Percentiles rank a stretch among this genome's conserved stretches.
Evolutionary conservation across 2,888 invertebrate genomes (phyloP).

Genomic region (Tuberolachnus salignus): DNA sequence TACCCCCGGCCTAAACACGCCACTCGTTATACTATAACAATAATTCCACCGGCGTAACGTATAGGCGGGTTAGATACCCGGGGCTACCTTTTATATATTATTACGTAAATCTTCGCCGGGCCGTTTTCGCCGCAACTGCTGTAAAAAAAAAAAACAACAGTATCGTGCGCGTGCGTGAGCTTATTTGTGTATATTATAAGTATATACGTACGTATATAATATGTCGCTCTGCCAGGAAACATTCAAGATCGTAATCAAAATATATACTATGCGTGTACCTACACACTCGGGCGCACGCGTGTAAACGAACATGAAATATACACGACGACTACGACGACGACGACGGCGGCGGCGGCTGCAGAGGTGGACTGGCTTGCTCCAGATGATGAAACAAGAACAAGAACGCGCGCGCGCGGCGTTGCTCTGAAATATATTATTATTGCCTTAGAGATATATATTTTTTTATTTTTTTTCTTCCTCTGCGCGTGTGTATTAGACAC

Average conservation of each 20-base stretch:
- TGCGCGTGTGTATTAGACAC: constrained; percentile 28
- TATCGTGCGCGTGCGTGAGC: not conserved
- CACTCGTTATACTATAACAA: too few species aligned
- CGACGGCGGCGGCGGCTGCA: not conserved
- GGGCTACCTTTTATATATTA: too few species aligned
- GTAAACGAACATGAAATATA: constrained; percentile 41
- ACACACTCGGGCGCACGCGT: constrained; percentile 23
- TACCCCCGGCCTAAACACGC: too few species aligned
- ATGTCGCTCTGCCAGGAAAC: constrained; percentile 47
- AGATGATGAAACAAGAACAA: constrained; percentile 54
- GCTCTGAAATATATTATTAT: constrained; percentile 53
- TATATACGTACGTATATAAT: not conserved
- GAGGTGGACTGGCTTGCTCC: constrained; percentile 23
- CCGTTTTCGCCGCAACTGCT: too few species aligned
- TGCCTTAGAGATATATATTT: constrained; percentile 43
- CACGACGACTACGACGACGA: not conserved
- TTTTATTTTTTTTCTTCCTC: constrained; percentile 4
- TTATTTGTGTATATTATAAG: not conserved
- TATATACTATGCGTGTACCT: not conserved
- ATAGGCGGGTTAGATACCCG: too few species aligned
- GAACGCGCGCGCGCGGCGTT: not conserved
- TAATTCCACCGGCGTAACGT: too few species aligned
- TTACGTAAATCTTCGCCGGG: constrained; percentile 29
- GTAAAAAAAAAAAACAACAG: too few species aligned
- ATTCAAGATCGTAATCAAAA: constrained; percentile 40